Conservation (phyloP, 2,113 vertebrate species). For the Oxyura jamaicensis region DNA sequence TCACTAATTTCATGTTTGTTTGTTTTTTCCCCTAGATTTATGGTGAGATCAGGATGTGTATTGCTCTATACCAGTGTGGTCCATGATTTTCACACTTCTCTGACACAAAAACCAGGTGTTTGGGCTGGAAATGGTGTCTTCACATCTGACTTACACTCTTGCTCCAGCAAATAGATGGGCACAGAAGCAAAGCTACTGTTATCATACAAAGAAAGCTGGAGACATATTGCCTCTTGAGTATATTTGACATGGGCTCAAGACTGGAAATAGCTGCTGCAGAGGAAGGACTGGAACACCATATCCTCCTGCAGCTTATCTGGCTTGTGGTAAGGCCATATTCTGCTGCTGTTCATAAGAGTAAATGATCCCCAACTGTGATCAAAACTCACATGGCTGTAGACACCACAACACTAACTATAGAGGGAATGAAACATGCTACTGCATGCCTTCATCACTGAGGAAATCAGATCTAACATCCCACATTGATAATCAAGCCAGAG, state of each 20-base stretch:
- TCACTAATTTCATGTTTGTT: not conserved
- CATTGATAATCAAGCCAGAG: not conserved
- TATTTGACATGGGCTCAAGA: not conserved
- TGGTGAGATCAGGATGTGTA: not conserved
- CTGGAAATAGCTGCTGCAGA: not conserved
- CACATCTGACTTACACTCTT: accelerated
- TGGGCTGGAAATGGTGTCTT: not conserved
- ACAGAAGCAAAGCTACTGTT: not conserved
- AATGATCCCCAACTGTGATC: not conserved
- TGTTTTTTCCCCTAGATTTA: not conserved
- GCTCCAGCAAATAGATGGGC: not conserved
- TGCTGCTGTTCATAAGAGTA: not conserved
- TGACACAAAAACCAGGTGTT: not conserved
- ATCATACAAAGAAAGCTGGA: accelerated
- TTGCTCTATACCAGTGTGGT: accelerated
- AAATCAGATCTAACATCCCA: accelerated
- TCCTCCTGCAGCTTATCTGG: not conserved
- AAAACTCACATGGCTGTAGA: not conserved
- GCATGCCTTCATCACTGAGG: accelerated
- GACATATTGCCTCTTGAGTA: not conserved
- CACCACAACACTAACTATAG: not conserved
- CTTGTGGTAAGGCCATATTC: not conserved
- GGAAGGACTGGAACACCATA: not conserved
- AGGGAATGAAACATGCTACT: accelerated
- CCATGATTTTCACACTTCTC: not conserved